These are phyloP conservation scores for Anarrhichthys ocellatus DNA, from an alignment of 2,113 vertebrate species.

Conservation along the genomic window DNA sequence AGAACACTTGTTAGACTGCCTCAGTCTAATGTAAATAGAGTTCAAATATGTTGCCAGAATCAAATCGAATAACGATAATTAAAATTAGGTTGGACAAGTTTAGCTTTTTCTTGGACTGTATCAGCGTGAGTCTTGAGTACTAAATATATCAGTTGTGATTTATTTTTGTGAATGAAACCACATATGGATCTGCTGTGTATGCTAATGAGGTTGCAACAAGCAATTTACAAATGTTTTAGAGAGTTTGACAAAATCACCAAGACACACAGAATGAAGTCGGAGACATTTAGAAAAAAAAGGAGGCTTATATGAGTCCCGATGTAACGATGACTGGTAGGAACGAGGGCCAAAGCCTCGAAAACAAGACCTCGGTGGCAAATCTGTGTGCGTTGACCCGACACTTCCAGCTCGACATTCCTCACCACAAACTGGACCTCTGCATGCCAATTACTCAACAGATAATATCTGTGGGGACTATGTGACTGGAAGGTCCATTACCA, in stretches of 20 bases:
- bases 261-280: background rate
- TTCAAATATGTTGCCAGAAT: background rate
- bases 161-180: background rate
- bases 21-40: background rate
- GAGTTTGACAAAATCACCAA: background rate
- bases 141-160: no score
- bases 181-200: background rate
- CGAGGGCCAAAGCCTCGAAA: background rate
- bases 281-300: background rate
- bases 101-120: background rate
- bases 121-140: background rate
- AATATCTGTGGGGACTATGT: slow-evolving; percentile 66
- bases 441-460: slow-evolving; percentile 70
- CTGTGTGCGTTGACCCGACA: slow-evolving; percentile 29
- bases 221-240: background rate
- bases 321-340: background rate
- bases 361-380: background rate
- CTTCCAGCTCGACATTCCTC: slow-evolving; percentile 53
- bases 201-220: background rate
- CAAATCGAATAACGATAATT: background rate
- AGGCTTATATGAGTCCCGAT: background rate
- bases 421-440: slow-evolving; percentile 64
- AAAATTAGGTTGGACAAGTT: no score
- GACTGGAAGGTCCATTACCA: slow-evolving; percentile 70
- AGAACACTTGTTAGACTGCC: background rate